Base-by-base conservation (phyloP, 2,797 vertebrate genomes). In the Amphiprion clarkii region DNA sequence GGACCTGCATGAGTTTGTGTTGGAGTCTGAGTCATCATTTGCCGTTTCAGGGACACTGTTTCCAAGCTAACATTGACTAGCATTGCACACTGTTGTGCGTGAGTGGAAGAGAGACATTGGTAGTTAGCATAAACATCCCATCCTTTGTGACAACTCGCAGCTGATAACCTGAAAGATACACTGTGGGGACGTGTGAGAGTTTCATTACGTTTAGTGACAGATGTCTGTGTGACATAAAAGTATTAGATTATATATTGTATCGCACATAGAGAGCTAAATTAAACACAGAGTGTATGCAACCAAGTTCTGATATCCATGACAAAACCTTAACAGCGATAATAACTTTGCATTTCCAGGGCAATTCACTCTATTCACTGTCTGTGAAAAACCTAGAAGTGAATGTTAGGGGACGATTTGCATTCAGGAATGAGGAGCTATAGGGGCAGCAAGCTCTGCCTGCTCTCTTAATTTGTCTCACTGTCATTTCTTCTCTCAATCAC, bases 401-500 rank as follows among this genome's bases (percentile, higher is more conserved):
- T 76, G 71, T 81, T 83, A 56, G 54, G 57, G 72, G 56, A 74
- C 42, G 54, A 83, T 88, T 88, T 88, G 79, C 78, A 83, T 82
- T 86, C 2, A 42, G 66, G 71, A 85, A 83, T 79, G 70, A 89
- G 76, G 56, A 81, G 79, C 79, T 69, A 69, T 49, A 58, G 63
- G 69, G 52, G 42, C 74, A 67, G 76, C 78, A 53, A 63, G 82
- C 81, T 83, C 71, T 64, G 67, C 42, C 68, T 73, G 78, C 74
- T 73, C 62, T 72, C 57, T 76, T 87, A 79, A 88, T 92, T 88
- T 84, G 86, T 90, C 83, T 91, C 81, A 84, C 84, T 90, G 88
- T 90, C 90, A 89, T 88, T 79, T 90, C 74, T 84, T 83, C 87
- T 85, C 77, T 91, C 87, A 87, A 88, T 91, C 88, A 88, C 82